These are phyloP conservation scores for Ailurus styani DNA, from an alignment of 2,113 vertebrate species.

Conservation along the genomic window DNA sequence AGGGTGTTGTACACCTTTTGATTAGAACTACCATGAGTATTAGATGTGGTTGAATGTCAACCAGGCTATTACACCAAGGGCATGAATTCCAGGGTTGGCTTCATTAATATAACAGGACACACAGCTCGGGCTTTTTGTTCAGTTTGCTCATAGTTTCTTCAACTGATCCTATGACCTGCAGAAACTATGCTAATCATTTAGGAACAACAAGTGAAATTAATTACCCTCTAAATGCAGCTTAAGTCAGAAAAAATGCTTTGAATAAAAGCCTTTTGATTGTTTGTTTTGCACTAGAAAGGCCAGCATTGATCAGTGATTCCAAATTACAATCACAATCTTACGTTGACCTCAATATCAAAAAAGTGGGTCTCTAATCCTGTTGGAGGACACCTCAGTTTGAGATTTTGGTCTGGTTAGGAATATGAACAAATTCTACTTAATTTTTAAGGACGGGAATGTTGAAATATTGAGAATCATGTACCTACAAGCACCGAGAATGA, in stretches of 20 bases:
- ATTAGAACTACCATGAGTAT: neutral
- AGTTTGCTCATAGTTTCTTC: neutral
- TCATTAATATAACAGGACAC: neutral
- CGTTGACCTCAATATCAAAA: neutral
- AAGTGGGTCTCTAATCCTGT: neutral
- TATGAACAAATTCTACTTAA: neutral
- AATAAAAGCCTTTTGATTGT: neutral
- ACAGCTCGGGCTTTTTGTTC: neutral
- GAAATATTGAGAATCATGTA: neutral
- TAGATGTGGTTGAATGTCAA: neutral
- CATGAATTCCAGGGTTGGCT: neutral
- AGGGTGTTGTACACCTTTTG: neutral
- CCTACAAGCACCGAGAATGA: neutral
- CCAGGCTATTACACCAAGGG: neutral
- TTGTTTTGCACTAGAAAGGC: neutral
- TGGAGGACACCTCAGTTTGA: neutral
- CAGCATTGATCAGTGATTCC: neutral
- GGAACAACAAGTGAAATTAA: neutral
- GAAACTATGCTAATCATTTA: slow-evolving; percentile 1
- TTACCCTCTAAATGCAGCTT: neutral
- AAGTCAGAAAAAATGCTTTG: slow-evolving; percentile 33
- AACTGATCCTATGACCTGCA: neutral
- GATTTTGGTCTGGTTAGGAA: neutral
- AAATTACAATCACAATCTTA: neutral
- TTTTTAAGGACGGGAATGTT: neutral